These are phyloP conservation scores for Drosophila mulleri DNA, from an alignment of 2,888 invertebrate genomes.

Conservation along the genomic window DNA sequence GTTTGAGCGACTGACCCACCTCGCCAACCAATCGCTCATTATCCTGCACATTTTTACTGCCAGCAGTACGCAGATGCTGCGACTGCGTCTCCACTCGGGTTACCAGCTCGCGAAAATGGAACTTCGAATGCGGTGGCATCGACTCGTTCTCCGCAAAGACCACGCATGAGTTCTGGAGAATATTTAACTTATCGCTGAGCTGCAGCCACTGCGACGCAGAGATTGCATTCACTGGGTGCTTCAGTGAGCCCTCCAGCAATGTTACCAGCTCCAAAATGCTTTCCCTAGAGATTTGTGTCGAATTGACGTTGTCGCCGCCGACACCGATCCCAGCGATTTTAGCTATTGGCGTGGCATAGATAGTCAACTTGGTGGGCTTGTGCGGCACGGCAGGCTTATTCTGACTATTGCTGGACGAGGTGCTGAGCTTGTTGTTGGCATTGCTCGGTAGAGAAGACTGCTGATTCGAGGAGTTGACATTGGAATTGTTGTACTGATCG, in stretches of 20 bases:
- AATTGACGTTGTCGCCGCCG: conserved; percentile 84
- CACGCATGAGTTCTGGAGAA: conserved; percentile 92
- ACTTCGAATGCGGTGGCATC: conserved; percentile 94
- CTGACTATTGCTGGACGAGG: conserved; percentile 39
- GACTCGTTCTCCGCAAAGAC: conserved; percentile 92
- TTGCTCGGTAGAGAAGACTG: conserved; percentile 30
- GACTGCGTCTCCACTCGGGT: conserved; percentile 90
- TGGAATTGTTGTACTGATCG: conserved; percentile 51
- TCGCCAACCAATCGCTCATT: conserved; percentile 89
- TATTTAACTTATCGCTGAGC: conserved; percentile 92
- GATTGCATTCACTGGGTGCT: conserved; percentile 86
- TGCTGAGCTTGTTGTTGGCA: conserved; percentile 48
- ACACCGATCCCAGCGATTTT: conserved; percentile 70
- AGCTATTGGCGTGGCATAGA: conserved; percentile 91
- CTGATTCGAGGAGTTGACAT: conserved; percentile 6
- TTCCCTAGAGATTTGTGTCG: conserved; percentile 86
- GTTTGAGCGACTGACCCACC: conserved; percentile 86
- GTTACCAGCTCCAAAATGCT: conserved; percentile 89
- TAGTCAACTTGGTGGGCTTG: conserved; percentile 88
- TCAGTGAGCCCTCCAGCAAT: conserved; percentile 88
- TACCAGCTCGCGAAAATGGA: conserved; percentile 92
- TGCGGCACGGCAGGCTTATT: conserved; percentile 90
- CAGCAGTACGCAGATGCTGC: conserved; percentile 89
- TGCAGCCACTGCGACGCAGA: conserved; percentile 91
- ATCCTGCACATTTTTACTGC: conserved; percentile 89